Percentiles rank a stretch among this genome's conserved stretches.
These are phyloP conservation scores for Tachycineta bicolor DNA, from an alignment of 2,113 vertebrate genomes.

Conservation along the genomic window DNA sequence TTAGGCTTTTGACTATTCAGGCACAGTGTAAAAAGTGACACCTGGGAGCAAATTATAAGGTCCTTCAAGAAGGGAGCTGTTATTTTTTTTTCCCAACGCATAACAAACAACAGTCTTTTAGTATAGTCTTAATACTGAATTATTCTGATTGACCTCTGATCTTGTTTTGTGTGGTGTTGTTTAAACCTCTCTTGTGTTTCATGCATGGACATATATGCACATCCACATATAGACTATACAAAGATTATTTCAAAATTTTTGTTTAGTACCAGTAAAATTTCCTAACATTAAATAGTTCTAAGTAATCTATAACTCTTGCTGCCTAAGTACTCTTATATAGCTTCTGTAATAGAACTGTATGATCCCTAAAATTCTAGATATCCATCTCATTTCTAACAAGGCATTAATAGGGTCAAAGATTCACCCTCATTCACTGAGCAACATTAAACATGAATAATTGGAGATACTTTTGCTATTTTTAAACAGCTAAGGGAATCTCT, in stretches of 20 bases:
- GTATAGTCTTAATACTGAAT: background rate
- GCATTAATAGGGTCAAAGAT: background rate
- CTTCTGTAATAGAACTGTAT: background rate
- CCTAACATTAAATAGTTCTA: background rate
- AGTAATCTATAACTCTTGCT: background rate
- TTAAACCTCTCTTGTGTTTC: background rate
- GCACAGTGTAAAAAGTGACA: background rate
- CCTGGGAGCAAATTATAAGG: background rate
- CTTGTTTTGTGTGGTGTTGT: background rate
- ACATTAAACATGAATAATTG: slow-evolving; percentile 10
- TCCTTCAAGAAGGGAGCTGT: background rate
- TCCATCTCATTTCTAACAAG: background rate
- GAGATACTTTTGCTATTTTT: background rate
- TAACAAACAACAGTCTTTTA: background rate
- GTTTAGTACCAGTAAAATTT: background rate
- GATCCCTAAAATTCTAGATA: background rate
- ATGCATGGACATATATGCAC: background rate
- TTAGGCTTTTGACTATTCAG: background rate
- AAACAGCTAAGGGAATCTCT: slow-evolving; percentile 4
- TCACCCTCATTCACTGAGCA: background rate
- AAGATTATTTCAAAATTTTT: background rate
- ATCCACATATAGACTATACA: background rate
- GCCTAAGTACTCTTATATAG: background rate
- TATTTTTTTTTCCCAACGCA: background rate
- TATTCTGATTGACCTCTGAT: background rate